Percentiles rank a stretch among this genome's conserved stretches.
Evolutionary conservation across 2,888 invertebrate species (phyloP).

Genomic region (Eudasyphora cyanicolor): DNA sequence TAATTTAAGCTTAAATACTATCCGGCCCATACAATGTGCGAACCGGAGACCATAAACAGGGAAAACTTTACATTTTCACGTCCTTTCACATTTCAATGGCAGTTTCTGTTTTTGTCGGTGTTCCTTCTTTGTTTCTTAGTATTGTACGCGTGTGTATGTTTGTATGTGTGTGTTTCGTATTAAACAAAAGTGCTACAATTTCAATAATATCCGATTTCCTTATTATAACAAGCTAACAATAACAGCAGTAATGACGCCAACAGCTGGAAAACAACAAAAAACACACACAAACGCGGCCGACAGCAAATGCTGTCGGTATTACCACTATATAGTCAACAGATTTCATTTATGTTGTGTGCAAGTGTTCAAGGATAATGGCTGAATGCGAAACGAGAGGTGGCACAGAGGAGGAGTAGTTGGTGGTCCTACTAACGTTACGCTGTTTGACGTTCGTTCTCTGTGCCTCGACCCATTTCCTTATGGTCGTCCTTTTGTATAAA

Average conservation of each 20-base stretch:
- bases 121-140: neutral
- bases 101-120: neutral
- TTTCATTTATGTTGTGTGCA: conserved; percentile 53
- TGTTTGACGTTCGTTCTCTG: neutral
- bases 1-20: conserved; percentile 48
- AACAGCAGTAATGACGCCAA: conserved; percentile 21
- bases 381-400: neutral
- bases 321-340: conserved; percentile 49
- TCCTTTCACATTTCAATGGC: conserved; percentile 1
- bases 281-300: too few species aligned
- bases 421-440: conserved; percentile 4
- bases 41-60: neutral
- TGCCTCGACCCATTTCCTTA: conserved; percentile 42
- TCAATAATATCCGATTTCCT: conserved; percentile 68
- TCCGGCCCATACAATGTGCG: conserved; percentile 44
- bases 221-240: conserved; percentile 64
- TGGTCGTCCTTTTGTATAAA: conserved; percentile 38
- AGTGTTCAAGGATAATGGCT: neutral
- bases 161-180: conserved; percentile 43
- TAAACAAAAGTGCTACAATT: conserved; percentile 66
- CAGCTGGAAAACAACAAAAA: too few species aligned
- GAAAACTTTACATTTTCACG: neutral
- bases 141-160: neutral
- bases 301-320: neutral
- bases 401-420: neutral